phyloP scores from a whole-genome alignment of 2,797 vertebrate species.

The Lepus oiostolus region DNA sequence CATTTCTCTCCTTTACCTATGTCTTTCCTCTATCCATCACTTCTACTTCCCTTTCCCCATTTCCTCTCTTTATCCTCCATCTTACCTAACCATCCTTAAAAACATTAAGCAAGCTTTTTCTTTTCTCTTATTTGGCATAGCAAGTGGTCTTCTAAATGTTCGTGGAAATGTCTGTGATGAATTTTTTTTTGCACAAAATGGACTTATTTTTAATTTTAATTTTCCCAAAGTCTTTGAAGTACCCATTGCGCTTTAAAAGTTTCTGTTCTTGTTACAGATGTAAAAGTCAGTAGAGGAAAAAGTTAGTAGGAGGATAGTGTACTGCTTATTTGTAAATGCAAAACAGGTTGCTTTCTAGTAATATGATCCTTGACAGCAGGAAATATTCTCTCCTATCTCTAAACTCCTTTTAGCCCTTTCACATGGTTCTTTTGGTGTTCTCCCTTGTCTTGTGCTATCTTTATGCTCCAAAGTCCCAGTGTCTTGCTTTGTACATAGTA shows the following conservation, averaged over 20 bases:
- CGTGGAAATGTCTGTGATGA: too few relatives aligned
- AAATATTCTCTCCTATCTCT: not conserved
- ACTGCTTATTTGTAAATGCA: not conserved
- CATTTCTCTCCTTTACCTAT: not conserved
- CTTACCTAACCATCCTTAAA: not conserved
- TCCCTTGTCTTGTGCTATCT: not conserved
- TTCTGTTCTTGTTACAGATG: constrained; percentile 8
- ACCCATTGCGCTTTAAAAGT: not conserved
- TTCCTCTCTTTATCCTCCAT: not conserved
- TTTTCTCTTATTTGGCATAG: not conserved
- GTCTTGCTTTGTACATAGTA: not conserved
- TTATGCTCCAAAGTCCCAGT: not conserved
- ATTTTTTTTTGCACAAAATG: too few relatives aligned
- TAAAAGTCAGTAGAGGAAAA: not conserved
- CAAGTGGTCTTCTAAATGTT: too few relatives aligned
- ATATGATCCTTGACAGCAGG: not conserved
- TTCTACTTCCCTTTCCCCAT: not conserved
- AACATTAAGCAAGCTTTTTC: not conserved
- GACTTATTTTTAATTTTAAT: too few relatives aligned
- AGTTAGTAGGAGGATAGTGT: not conserved
- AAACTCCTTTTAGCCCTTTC: not conserved
- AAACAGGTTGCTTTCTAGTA: not conserved
- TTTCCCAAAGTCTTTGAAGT: too few relatives aligned
- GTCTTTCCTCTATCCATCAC: not conserved
- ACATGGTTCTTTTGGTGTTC: not conserved